phyloP scores from a whole-genome alignment of 2,797 vertebrate species.

The Pseudochromis fuscus region DNA sequence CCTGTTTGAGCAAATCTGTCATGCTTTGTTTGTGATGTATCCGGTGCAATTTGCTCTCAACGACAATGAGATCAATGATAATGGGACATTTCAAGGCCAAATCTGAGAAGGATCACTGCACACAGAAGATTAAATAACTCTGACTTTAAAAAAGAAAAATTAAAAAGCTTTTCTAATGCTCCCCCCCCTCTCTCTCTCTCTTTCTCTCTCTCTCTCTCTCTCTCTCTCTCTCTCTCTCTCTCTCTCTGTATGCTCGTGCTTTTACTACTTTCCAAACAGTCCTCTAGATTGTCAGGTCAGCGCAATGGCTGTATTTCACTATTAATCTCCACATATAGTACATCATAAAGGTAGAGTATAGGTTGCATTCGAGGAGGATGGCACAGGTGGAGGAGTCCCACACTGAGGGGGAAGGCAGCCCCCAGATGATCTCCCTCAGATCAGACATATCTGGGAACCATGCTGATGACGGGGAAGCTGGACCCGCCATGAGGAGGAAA shows the following conservation, averaged over 20 bases:
- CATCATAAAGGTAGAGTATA: background rate
- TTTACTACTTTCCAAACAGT: constrained; percentile 16
- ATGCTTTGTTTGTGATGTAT: constrained; percentile 52
- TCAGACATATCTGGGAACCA: constrained; percentile 83
- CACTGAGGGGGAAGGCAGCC: constrained; percentile 86
- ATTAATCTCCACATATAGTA: constrained; percentile 9
- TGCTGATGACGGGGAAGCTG: constrained; percentile 82
- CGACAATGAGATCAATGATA: constrained; percentile 7
- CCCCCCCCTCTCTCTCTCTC: too few species aligned
- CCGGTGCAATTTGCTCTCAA: background rate
- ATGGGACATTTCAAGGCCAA: constrained; percentile 25
- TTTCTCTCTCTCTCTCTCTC: background rate
- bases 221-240: background rate
- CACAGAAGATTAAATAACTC: constrained; percentile 37
- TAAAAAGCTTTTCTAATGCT: too few species aligned
- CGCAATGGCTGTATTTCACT: constrained; percentile 26
- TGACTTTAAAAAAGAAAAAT: constrained; percentile 13
- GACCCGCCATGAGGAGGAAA: constrained; percentile 90
- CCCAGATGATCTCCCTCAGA: constrained; percentile 85
- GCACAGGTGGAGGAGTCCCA: constrained; percentile 81
- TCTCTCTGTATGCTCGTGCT: constrained; percentile 1
- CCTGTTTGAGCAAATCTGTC: constrained; percentile 10
- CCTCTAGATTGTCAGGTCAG: background rate
- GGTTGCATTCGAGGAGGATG: constrained; percentile 66
- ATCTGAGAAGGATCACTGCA: constrained; percentile 30